A percentile compares a stretch with the other conserved stretches of the same genome.
These are phyloP conservation scores for Latrodectus elegans DNA, from an alignment of 2,888 invertebrate species.

Conservation along the genomic window DNA sequence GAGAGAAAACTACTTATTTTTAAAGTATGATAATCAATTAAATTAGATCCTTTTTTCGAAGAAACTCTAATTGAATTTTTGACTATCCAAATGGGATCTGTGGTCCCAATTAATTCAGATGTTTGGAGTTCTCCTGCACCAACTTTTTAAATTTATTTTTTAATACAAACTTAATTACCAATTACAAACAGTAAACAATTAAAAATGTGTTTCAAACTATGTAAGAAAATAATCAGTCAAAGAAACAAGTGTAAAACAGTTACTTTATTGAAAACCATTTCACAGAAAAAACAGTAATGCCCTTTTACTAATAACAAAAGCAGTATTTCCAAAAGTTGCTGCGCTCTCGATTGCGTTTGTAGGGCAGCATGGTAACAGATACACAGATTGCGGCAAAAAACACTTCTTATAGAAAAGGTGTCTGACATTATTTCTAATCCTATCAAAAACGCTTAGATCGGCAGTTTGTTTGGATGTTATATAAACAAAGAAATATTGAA, in stretches of 20 bases:
- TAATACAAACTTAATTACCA: too few relatives aligned
- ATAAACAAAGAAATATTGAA: too few relatives aligned
- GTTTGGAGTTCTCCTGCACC: too few relatives aligned
- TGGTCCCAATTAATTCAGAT: too few relatives aligned
- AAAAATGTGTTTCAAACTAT: not conserved
- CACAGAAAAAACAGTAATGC: constrained; percentile 59
- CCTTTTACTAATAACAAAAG: constrained; percentile 36
- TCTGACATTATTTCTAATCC: not conserved
- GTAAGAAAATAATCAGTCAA: not conserved
- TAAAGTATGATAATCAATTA: too few relatives aligned
- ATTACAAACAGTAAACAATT: too few relatives aligned
- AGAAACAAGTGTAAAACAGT: constrained; percentile 18
- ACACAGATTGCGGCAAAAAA: not conserved
- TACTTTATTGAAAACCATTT: constrained; percentile 55
- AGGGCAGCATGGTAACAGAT: not conserved
- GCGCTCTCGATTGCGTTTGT: not conserved
- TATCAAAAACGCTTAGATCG: not conserved
- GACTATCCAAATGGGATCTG: too few relatives aligned
- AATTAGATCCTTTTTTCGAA: too few relatives aligned
- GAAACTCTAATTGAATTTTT: too few relatives aligned
- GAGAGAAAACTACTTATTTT: too few relatives aligned
- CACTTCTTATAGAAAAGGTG: not conserved
- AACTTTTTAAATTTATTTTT: too few relatives aligned
- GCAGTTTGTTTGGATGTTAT: too few relatives aligned
- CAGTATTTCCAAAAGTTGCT: constrained; percentile 19